Base-by-base conservation (phyloP, 2,113 vertebrate species). In the Pavo muticus region DNA sequence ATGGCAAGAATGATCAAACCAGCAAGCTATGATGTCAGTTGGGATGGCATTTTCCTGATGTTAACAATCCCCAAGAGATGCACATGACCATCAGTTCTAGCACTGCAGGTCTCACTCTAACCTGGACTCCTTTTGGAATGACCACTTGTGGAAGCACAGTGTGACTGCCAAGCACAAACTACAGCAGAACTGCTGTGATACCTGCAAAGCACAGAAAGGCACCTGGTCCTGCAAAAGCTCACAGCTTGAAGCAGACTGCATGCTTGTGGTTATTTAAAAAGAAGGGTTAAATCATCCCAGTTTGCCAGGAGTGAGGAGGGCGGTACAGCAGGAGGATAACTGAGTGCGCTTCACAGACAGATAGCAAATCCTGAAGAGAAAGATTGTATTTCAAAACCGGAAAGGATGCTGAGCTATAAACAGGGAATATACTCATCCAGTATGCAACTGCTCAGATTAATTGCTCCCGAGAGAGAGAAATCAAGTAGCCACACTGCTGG, bases 311-410 rank as follows among this genome's bases (percentile, higher is more conserved):
- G 6, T 27, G 45, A 65, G 71, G 20, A 72, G 5, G 72, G 30
- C 10, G 63, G 48, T 25, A 76, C 12, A 40, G 65, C 3, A 1
- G 16, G 35, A 85, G 54, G 48, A 16, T 19, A 57, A 16, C 10
- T 0, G 0, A 91, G 42, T 21, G 39, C 42, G 56, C 25, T 73
- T 83, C 75, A 56, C 18, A 71, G 29, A 88, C 45, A 84, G 32
- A 68, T 30, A 76, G 2, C 48, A 73, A 77, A 85, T 87, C 59
- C 30, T 42, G 70, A 96, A 83, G 24, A 87, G 48, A 91, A 87
- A 65, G 30, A 48, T 87, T 39, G n/a, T 59, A 21, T 27, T 84
- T 87, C 73, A 91, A 92, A 95, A 61, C 50, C 77, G 72, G n/a
- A 90, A 91, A 80, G 19, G 67, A 83, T 42, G 74, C 0, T 63